Conservation (phyloP, 2,113 vertebrate species). For the Austrofundulus limnaeus region DNA sequence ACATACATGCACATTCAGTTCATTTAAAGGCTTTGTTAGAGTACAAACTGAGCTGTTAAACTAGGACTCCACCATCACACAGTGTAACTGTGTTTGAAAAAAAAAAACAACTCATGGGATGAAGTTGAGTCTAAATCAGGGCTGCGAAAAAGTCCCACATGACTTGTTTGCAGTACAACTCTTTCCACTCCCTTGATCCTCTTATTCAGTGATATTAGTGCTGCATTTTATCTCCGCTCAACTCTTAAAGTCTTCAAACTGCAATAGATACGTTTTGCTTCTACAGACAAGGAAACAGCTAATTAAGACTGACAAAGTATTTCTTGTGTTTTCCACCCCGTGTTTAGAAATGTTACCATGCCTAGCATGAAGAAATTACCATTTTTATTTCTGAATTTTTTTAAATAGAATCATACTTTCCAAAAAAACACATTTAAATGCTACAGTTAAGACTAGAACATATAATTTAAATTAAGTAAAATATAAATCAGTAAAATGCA, state of each 20-base stretch:
- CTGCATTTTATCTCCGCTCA: constrained; percentile 1
- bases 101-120: constrained; percentile 44
- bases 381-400: too few species aligned
- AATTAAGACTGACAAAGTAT: not conserved
- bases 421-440: not conserved
- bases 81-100: constrained; percentile 10
- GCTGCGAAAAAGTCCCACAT: constrained; percentile 46
- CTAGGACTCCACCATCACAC: constrained; percentile 19
- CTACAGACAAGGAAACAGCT: constrained; percentile 3
- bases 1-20: constrained; percentile 2
- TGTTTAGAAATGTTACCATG: too few species aligned
- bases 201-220: constrained; percentile 29
- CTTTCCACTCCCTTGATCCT: constrained; percentile 18
- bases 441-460: not conserved
- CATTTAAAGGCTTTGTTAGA: constrained; percentile 30
- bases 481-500: not conserved
- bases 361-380: not conserved
- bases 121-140: constrained; percentile 55
- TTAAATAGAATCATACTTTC: not conserved
- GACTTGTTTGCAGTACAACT: constrained; percentile 47
- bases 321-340: too few species aligned
- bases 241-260: constrained; percentile 6
- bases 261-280: constrained; percentile 10
- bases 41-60: constrained; percentile 29
- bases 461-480: not conserved